Evolutionary conservation across 2,888 invertebrate genomes (phyloP), one percentile per base, ranked within the genome.

Genomic region (Ctenicera cuprea): DNA sequence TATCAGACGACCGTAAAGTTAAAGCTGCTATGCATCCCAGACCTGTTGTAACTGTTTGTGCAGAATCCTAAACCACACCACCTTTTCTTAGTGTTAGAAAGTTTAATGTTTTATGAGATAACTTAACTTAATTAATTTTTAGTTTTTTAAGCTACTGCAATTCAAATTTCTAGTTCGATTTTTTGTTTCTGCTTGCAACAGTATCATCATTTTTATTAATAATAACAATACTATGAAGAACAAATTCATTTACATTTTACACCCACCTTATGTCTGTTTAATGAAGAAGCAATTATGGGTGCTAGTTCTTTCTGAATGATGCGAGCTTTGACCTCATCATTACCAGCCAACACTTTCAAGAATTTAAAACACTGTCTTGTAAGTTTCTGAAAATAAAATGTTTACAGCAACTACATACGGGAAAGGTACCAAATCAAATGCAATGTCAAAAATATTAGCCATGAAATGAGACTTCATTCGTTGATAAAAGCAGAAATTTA

Each of bases 261-360:
- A 82, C 86, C 86, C 86, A 94, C 94, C 86, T 91, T 90, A 85
- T 95, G 93, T 77, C 89, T 88, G 26, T 88, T 88, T 64, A 96
- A 87, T 7, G 93, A 88, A 0, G 91, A 88, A 1, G 93, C 90
- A 3, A 95, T 90, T 11, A 95, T 85, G 0, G 93, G 93, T 0
- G 93, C 92, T 14, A 92, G 92, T 9, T 94, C 94, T 71, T 91
- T 90, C 78, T 92, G 91, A 26, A 95, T 91, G 18, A 97, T 91
- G 54, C 92, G 91, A 12, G 89, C 88, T 84, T 97, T 97, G 2
- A 96, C 95, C 4, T 93, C 90, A 83, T 97, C 97, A 84, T 96
- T 94, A 3, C 97, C 97, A 3, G 95, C 94, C 20, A 97, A 86
- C 0, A 94, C 94, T 84, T 95, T 96, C 71, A 97, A 87, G 85